Percentiles rank a stretch among this genome's conserved stretches.
These are phyloP conservation scores for Tanaodytes sp. DNA, from an alignment of 2,888 invertebrate genomes.

Conservation along the genomic window DNA sequence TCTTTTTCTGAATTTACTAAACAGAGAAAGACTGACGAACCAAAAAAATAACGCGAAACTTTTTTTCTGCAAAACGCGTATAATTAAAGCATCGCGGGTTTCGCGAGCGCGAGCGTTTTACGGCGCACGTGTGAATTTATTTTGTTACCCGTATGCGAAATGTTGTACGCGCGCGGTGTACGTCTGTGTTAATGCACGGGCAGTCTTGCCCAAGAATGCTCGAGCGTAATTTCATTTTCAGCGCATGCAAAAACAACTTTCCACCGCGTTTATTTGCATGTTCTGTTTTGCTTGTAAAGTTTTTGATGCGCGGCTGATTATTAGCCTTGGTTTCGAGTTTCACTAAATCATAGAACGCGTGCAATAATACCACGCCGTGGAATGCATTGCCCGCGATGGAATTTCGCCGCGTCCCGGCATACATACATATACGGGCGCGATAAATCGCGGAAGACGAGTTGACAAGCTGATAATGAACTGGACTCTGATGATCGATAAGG, in stretches of 20 bases:
- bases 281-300: conserved; percentile 27
- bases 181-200: conserved; percentile 20
- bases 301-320: conserved; percentile 20
- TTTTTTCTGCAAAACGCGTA: too few species aligned
- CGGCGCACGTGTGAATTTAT: conserved; percentile 24
- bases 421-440: neutral
- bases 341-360: conserved; percentile 8
- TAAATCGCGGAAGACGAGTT: conserved; percentile 28
- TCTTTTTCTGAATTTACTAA: too few species aligned
- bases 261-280: conserved; percentile 29
- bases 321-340: conserved; percentile 9
- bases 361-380: too few species aligned
- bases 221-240: conserved; percentile 36
- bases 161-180: too few species aligned
- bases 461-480: conserved; percentile 27
- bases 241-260: conserved; percentile 36
- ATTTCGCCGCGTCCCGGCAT: neutral
- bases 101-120: conserved; percentile 15
- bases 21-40: too few species aligned
- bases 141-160: conserved; percentile 29
- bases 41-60: too few species aligned
- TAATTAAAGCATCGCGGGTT: conserved; percentile 17
- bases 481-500: conserved; percentile 17
- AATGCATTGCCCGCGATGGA: too few species aligned
- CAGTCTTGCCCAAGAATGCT: neutral